A percentile compares a stretch with the other conserved stretches of the same genome.
phyloP scores from a whole-genome alignment of 1,140 invertebrate species.

The Ctenoplectra terminalis region DNA sequence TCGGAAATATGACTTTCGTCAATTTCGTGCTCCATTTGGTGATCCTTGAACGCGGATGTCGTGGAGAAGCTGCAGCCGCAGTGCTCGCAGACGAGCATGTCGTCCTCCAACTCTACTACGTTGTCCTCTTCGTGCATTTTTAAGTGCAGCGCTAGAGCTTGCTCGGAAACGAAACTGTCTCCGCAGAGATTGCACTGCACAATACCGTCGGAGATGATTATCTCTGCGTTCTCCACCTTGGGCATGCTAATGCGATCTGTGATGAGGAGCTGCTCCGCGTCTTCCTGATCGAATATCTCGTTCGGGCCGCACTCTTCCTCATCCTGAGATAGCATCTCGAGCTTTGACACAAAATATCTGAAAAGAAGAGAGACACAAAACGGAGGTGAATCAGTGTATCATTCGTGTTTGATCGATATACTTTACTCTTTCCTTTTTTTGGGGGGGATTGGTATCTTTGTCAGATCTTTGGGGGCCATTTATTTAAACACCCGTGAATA shows the following conservation, averaged over 20 bases:
- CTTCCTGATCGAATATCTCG: conserved; percentile 70
- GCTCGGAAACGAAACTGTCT: conserved; percentile 78
- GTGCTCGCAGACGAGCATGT: conserved; percentile 74
- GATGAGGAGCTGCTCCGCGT: conserved; percentile 68
- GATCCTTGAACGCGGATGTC: conserved; percentile 67
- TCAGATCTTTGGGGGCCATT: conserved; percentile 40
- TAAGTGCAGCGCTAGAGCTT: conserved; percentile 73
- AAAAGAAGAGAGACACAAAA: conserved; percentile 79
- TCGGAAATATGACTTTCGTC: conserved; percentile 74
- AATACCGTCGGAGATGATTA: conserved; percentile 59
- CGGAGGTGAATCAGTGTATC: conserved; percentile 69
- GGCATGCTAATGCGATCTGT: conserved; percentile 55
- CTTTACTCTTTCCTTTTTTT: conserved; percentile 49
- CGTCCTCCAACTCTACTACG: conserved; percentile 24
- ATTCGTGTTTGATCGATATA: conserved; percentile 16
- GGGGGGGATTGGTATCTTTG: conserved; percentile 18
- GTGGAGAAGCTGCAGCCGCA: conserved; percentile 77
- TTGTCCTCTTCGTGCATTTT: conserved; percentile 49
- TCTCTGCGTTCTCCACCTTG: conserved; percentile 60
- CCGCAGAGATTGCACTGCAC: conserved; percentile 77
- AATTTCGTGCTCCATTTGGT: conserved; percentile 69
- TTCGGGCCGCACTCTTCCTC: conserved; percentile 59
- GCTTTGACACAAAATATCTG: conserved; percentile 81
- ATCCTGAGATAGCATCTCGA: conserved; percentile 68
- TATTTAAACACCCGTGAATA: conserved; percentile 17